Conservation (phyloP, 2,888 invertebrate genomes). For the Pachliopta kotzebuea region DNA sequence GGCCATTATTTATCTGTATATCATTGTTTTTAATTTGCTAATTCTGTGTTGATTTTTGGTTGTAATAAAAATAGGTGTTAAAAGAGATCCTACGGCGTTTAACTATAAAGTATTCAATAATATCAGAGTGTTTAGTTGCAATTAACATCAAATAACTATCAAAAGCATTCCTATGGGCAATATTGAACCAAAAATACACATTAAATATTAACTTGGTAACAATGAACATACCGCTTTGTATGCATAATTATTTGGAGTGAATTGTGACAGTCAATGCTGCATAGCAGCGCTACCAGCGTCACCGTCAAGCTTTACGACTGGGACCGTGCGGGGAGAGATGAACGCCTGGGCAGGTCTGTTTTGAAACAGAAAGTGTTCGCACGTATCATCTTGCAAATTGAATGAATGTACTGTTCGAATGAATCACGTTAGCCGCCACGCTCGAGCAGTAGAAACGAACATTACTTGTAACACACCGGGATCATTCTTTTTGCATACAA, state of each 20-base stretch:
- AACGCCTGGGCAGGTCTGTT: conserved; percentile 94
- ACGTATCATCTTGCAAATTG: conserved; percentile 24
- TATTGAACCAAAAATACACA: neutral
- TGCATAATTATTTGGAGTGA: conserved; percentile 45
- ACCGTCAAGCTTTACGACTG: conserved; percentile 91
- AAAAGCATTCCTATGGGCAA: conserved; percentile 3
- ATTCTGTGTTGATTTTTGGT: conserved; percentile 40
- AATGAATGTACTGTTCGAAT: conserved; percentile 5
- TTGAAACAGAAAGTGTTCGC: conserved; percentile 18
- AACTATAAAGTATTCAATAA: neutral
- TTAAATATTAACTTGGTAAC: conserved; percentile 18
- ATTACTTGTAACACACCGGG: conserved; percentile 1
- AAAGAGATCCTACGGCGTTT: conserved; percentile 7
- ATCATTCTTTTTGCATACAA: conserved; percentile 4
- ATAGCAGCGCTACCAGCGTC: conserved; percentile 53
- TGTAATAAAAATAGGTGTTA: conserved; percentile 29
- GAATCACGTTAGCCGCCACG: conserved; percentile 11
- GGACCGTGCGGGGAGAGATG: conserved; percentile 95
- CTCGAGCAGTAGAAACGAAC: neutral
- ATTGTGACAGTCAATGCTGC: conserved; percentile 72
- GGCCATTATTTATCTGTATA: conserved; percentile 37
- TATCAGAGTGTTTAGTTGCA: neutral
- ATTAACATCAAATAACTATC: conserved; percentile 11
- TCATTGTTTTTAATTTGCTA: conserved; percentile 45
- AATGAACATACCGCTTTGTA: conserved; percentile 9